phyloP scores from a whole-genome alignment of 2,797 vertebrate species.

The Synanceia verrucosa region DNA sequence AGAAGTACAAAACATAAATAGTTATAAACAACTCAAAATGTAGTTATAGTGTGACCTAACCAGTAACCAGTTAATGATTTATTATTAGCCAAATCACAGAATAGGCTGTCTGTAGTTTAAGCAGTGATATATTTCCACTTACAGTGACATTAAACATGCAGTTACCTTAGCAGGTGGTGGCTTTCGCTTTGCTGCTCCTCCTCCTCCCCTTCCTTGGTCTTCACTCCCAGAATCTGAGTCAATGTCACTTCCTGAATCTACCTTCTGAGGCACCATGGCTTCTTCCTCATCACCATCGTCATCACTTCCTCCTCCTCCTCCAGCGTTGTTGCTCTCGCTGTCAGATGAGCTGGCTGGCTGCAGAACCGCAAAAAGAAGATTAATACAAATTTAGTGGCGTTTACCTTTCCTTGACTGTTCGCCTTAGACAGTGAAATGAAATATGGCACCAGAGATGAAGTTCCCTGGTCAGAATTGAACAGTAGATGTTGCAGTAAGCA shows the following conservation, averaged over 20 bases:
- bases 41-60: not conserved
- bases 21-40: not conserved
- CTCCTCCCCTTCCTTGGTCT: slow-evolving; percentile 73
- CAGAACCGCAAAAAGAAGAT: not conserved
- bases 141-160: not conserved
- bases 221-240: slow-evolving; percentile 91
- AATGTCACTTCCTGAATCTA: slow-evolving; percentile 84
- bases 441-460: not conserved
- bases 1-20: too few relatives aligned
- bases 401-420: not conserved
- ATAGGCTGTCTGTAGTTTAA: not conserved
- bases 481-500: not conserved
- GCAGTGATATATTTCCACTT: not conserved
- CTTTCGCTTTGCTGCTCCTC: slow-evolving; percentile 86
- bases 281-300: slow-evolving; percentile 82
- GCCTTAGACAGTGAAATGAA: not conserved
- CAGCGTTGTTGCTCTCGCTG: slow-evolving; percentile 88
- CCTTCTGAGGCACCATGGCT: slow-evolving; percentile 74
- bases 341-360: slow-evolving; percentile 95
- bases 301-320: slow-evolving; percentile 81
- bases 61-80: not conserved
- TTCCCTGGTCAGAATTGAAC: not conserved
- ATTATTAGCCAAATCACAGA: not conserved
- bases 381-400: not conserved
- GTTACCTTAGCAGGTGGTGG: slow-evolving; percentile 85